These are phyloP conservation scores for Lycaena phlaeas DNA, from an alignment of 2,888 invertebrate species.

Conservation along the genomic window DNA sequence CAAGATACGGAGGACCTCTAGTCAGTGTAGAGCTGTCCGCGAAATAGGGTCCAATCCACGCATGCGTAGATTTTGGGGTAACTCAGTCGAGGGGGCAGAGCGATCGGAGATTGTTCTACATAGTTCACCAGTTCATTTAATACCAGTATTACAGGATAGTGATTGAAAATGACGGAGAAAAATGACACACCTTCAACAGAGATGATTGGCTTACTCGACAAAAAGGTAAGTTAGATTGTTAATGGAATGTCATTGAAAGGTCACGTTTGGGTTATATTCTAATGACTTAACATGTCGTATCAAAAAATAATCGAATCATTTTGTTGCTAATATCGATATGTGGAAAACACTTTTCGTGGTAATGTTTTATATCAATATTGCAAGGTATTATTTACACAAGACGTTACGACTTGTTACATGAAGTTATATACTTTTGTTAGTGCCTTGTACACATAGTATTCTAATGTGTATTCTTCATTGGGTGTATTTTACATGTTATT, in stretches of 20 bases:
- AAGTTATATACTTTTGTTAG: too few relatives aligned
- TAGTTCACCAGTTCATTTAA: not conserved
- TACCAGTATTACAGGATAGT: not conserved
- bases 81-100: conserved; percentile 1
- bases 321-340: not conserved
- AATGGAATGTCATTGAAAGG: conserved; percentile 49
- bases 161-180: conserved; percentile 38
- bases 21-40: not conserved
- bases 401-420: too few relatives aligned
- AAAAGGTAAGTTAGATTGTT: conserved; percentile 44
- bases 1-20: too few relatives aligned
- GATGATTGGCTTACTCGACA: conserved; percentile 49
- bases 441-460: too few relatives aligned
- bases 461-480: too few relatives aligned
- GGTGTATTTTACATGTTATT: too few relatives aligned
- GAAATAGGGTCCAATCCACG: conserved; percentile 8
- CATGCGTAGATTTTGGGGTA: conserved; percentile 17
- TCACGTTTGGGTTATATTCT: conserved; percentile 27
- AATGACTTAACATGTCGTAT: too few relatives aligned
- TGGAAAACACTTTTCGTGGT: too few relatives aligned
- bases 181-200: conserved; percentile 35
- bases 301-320: not conserved
- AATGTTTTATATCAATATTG: not conserved
- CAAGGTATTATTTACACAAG: not conserved
- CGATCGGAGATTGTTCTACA: not conserved